These are phyloP conservation scores for Eubucco bourcierii DNA, from an alignment of 2,113 vertebrate genomes.

Conservation along the genomic window DNA sequence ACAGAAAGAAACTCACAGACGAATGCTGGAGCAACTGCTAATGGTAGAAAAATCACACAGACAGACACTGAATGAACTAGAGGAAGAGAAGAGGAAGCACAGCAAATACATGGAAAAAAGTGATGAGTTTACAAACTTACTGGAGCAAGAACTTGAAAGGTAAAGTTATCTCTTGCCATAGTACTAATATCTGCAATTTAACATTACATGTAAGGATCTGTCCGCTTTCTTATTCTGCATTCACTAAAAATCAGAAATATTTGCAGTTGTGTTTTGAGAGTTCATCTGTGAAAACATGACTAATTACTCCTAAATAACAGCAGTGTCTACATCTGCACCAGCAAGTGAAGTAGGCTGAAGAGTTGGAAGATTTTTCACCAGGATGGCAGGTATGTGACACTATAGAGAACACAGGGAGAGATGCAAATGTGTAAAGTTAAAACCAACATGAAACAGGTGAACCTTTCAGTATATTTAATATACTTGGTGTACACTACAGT, in stretches of 20 bases:
- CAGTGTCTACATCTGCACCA: background rate
- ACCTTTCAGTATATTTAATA: background rate
- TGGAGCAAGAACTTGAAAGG: conserved; percentile 91
- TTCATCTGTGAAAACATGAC: background rate
- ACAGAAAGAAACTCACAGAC: conserved; percentile 78
- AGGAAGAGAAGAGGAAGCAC: conserved; percentile 85
- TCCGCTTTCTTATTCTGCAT: background rate
- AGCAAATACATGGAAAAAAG: conserved; percentile 81
- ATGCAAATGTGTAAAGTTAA: background rate
- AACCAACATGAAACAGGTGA: background rate
- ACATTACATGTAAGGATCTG: background rate
- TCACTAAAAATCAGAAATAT: background rate
- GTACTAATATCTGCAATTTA: background rate
- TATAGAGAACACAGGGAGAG: background rate
- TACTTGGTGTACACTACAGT: background rate
- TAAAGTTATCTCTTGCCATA: conserved; percentile 69
- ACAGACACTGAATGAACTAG: conserved; percentile 77
- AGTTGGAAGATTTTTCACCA: background rate
- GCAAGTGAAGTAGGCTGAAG: background rate
- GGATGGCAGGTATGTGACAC: background rate
- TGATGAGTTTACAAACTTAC: conserved; percentile 80
- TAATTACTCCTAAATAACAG: background rate
- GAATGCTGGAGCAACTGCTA: conserved; percentile 83
- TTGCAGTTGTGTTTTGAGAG: background rate
- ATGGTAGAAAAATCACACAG: conserved; percentile 82